Evolutionary conservation across 2,888 invertebrate genomes (phyloP).

Genomic region (Macrosoma leucophasiata): DNA sequence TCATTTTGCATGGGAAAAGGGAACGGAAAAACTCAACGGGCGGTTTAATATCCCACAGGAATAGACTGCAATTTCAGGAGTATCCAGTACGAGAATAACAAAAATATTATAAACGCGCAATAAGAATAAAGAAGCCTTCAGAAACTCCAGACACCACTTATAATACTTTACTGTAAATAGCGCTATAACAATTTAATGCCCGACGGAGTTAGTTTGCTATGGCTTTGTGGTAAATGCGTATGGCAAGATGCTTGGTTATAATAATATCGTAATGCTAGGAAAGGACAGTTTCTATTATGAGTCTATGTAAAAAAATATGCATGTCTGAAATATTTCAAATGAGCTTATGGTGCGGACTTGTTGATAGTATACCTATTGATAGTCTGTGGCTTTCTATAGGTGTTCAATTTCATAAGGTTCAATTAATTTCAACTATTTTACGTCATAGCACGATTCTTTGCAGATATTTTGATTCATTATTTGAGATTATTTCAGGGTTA

Average conservation of each 20-base stretch:
- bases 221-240: slow-evolving; percentile 29
- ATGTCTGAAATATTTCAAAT: too few species aligned
- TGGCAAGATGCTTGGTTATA: slow-evolving; percentile 30
- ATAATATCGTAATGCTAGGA: too few species aligned
- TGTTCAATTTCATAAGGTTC: too few species aligned
- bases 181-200: slow-evolving; percentile 43
- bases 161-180: slow-evolving; percentile 44
- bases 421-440: too few species aligned
- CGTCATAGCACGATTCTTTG: too few species aligned
- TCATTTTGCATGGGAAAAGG: slow-evolving; percentile 44
- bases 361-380: too few species aligned
- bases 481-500: too few species aligned
- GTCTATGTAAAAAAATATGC: too few species aligned
- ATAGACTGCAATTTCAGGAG: slow-evolving; percentile 59
- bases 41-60: slow-evolving; percentile 65
- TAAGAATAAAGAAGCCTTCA: slow-evolving; percentile 42
- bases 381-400: too few species aligned
- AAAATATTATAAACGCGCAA: slow-evolving; percentile 57
- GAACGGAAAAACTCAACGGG: slow-evolving; percentile 45
- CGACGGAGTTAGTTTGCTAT: slow-evolving; percentile 30
- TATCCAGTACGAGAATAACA: slow-evolving; percentile 49
- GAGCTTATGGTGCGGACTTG: too few species aligned
- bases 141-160: slow-evolving; percentile 41
- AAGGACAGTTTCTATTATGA: too few species aligned
- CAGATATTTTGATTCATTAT: too few species aligned